These are phyloP conservation scores for Tachysurus vachellii DNA, from an alignment of 2,113 vertebrate genomes.

Conservation along the genomic window DNA sequence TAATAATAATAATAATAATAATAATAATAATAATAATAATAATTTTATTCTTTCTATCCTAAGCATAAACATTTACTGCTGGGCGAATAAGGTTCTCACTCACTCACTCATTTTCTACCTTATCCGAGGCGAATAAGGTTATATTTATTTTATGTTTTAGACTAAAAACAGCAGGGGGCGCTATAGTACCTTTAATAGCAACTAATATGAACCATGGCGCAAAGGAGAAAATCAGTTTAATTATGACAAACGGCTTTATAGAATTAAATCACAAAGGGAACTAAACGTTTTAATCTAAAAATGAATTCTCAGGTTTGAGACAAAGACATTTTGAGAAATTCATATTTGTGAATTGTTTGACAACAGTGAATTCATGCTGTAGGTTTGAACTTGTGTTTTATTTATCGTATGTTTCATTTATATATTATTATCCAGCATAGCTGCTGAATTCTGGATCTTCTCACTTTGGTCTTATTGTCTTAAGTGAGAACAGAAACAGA, in stretches of 20 bases:
- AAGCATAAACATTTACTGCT: neutral
- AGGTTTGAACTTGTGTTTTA: neutral
- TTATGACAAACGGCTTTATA: neutral
- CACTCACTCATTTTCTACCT: no score
- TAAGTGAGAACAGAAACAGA: neutral
- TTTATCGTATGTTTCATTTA: neutral
- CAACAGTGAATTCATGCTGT: neutral
- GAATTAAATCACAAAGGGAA: rapidly evolving
- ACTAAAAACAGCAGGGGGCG: slow-evolving; percentile 14
- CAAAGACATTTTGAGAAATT: no score
- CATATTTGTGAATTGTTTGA: neutral
- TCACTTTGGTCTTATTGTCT: neutral
- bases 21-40: slow-evolving; percentile 5
- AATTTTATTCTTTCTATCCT: neutral
- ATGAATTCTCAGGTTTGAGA: neutral
- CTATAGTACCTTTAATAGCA: neutral
- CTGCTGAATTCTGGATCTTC: neutral
- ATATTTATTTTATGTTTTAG: neutral
- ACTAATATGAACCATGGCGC: neutral
- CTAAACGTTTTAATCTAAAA: no score
- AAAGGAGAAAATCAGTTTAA: neutral
- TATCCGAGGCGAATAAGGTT: neutral
- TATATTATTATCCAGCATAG: neutral
- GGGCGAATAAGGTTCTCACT: neutral
- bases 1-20: slow-evolving; percentile 5